These are phyloP conservation scores for Heliconius hewitsoni DNA, from an alignment of 1,140 invertebrate genomes.

Conservation along the genomic window DNA sequence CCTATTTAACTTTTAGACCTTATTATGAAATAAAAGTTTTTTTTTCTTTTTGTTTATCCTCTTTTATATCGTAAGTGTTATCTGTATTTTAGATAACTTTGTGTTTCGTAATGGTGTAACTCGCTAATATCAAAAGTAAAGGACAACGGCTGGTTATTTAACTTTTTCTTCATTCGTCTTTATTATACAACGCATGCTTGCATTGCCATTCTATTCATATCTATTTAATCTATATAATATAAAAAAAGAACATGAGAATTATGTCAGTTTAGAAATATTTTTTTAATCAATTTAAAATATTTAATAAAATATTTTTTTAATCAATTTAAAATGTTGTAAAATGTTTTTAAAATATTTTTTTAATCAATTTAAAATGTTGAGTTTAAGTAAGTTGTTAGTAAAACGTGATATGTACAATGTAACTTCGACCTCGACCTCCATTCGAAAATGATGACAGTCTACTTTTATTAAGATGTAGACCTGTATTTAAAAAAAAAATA, in stretches of 20 bases:
- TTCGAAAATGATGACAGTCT: background rate
- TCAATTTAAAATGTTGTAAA: background rate
- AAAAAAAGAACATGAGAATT: background rate
- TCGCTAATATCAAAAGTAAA: slow-evolving; percentile 5
- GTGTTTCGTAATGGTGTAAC: background rate
- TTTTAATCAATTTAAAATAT: background rate
- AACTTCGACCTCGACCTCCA: slow-evolving; percentile 4
- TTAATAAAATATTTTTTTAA: too few species aligned
- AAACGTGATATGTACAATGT: background rate
- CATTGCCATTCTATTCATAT: background rate
- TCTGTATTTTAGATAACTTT: background rate
- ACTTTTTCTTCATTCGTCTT: background rate
- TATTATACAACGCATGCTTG: background rate
- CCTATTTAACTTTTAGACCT: too few species aligned
- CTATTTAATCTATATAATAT: background rate
- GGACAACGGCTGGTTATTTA: background rate
- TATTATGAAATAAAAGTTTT: background rate
- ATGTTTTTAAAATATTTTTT: background rate
- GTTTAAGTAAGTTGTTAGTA: background rate
- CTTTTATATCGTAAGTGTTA: background rate
- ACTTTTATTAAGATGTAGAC: background rate
- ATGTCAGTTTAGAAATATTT: background rate
- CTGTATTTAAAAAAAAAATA: background rate
- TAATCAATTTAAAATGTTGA: background rate
- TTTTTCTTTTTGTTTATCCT: background rate